These are phyloP conservation scores for Tenthredo livida DNA, from an alignment of 2,888 invertebrate species.

Conservation along the genomic window DNA sequence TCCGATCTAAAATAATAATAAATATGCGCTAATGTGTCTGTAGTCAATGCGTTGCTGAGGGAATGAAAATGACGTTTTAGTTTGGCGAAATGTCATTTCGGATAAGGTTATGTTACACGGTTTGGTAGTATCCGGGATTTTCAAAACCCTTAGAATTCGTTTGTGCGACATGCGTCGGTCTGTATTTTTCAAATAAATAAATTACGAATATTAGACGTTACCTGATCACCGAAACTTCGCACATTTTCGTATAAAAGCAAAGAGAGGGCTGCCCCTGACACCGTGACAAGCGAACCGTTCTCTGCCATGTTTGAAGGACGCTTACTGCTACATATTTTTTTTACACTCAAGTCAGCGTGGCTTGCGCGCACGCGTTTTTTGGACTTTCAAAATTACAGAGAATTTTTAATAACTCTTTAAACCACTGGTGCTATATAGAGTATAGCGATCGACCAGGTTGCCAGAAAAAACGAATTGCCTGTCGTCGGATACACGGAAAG, in stretches of 20 bases:
- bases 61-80: not conserved
- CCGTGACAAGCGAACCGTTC: conserved; percentile 71
- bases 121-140: not conserved
- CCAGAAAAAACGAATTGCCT: not conserved
- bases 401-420: not conserved
- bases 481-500: not conserved
- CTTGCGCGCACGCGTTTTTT: conserved; percentile 18
- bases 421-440: not conserved
- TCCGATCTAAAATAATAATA: conserved; percentile 79
- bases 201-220: conserved; percentile 65
- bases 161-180: not conserved
- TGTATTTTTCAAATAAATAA: not conserved
- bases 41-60: not conserved
- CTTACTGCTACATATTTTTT: conserved; percentile 16
- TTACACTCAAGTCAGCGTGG: not conserved
- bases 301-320: conserved; percentile 71
- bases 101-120: conserved; percentile 33
- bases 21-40: not conserved
- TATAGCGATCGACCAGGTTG: not conserved
- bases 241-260: conserved; percentile 85
- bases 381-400: not conserved
- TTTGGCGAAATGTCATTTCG: conserved; percentile 20
- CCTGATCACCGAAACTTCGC: conserved; percentile 83
- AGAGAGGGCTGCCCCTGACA: conserved; percentile 84
- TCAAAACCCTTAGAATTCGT: not conserved